Conservation (phyloP, 2,888 invertebrate species). For the Mesorhabditis belari region DNA sequence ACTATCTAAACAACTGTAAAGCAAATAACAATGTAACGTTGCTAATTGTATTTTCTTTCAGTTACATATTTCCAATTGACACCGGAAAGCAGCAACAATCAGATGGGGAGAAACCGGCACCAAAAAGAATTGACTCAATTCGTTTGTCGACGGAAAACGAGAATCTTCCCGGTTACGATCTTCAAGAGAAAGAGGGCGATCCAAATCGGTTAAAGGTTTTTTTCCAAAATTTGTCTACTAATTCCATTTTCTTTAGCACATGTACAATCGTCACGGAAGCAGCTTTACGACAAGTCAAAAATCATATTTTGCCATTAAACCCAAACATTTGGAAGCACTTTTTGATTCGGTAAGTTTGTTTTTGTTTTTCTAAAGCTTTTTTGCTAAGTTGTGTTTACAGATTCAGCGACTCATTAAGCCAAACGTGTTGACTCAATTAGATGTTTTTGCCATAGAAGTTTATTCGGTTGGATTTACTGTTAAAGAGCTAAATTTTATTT, state of each 20-base stretch:
- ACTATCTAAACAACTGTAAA: too few species aligned
- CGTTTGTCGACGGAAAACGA: background rate
- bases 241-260: background rate
- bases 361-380: background rate
- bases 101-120: background rate
- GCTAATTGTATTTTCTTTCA: background rate
- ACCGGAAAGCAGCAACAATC: background rate
- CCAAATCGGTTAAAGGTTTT: too few species aligned
- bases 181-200: too few species aligned
- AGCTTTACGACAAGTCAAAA: background rate
- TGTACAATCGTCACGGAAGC: background rate
- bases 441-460: conserved; percentile 24
- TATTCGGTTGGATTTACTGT: conserved; percentile 8
- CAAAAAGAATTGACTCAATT: background rate
- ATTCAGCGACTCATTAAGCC: conserved; percentile 29
- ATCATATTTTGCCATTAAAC: background rate
- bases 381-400: conserved; percentile 6
- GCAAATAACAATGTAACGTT: background rate
- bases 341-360: background rate
- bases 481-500: background rate
- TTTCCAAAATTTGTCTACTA: too few species aligned
- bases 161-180: too few species aligned
- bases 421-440: conserved; percentile 22
- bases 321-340: background rate
- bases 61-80: background rate